Evolutionary conservation across 2,888 invertebrate species (phyloP), one percentile per base, ranked within the genome.

Genomic region (Orthonychiurus folsomi): DNA sequence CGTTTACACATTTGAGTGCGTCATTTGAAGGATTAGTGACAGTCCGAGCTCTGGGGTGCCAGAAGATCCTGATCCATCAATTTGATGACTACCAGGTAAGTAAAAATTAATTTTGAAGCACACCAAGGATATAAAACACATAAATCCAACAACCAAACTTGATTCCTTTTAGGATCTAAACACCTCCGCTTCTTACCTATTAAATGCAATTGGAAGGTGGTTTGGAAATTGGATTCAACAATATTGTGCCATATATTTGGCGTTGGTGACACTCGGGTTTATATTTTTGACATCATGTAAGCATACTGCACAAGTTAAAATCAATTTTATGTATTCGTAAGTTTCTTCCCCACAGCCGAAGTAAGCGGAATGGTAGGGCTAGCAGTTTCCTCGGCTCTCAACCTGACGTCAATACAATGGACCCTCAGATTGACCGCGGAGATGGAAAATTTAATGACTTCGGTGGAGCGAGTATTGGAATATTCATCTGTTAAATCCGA

Each of bases 1-100:
- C 97, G n/a, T 96, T 93, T 79, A 88, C 89, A 1, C 94, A 95
- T 76, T 80, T 97, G 74, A 89, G 87, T 74, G 88, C 93, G 25
- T 86, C 93, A 0, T 80, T 96, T 18, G 88, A 89, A 76, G 96
- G 96, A 0, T 80, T 97, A 66, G 85, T 91, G 0, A 94, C 94
- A 0, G 93, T 97, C 56, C 82, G 96, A 61, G 90, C 94, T 0
- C 93, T 90, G 75, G 84, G 85, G 5, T 90, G 90, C 0, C 87
- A 92, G 75, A 82, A 84, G 60, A 83, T 87, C 26, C 84, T 95
- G 48, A 82, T 84, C 55, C 81, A 84, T 72, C 88, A 89, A 73
- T 89, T 90, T 72, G 89, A 89, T 74, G 76, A 76, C 25, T 81
- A 86, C 67, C 79, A 87, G 81, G 84, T 89, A 74, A n/a, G n/a